Conservation (phyloP, 2,797 vertebrate species). For the Euphonia xanthogaster region DNA sequence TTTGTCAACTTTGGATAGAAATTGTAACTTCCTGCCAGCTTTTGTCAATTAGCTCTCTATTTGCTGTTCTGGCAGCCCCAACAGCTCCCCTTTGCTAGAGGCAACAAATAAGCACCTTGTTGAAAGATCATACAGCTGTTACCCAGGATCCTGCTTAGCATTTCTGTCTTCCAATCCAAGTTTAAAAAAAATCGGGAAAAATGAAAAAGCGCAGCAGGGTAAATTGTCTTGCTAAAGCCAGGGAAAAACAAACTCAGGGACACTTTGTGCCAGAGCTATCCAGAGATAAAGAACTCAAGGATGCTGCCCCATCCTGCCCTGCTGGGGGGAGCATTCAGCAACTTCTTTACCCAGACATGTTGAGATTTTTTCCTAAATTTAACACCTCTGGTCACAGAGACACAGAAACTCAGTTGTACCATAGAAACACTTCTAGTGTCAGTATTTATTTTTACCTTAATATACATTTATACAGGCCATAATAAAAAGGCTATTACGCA, state of each 20-base stretch:
- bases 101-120: slow-evolving; percentile 17
- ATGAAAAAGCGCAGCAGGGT: background rate
- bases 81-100: background rate
- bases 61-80: background rate
- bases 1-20: background rate
- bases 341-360: background rate
- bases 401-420: slow-evolving; percentile 17
- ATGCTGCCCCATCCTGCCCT: background rate
- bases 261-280: background rate
- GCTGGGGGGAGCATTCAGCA: background rate
- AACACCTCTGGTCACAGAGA: background rate
- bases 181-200: background rate
- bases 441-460: slow-evolving; percentile 81
- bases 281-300: background rate
- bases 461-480: slow-evolving; percentile 83
- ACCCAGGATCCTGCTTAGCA: background rate
- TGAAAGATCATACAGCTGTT: background rate
- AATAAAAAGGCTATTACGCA: slow-evolving; percentile 80
- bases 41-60: background rate
- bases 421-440: slow-evolving; percentile 72
- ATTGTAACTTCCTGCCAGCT: background rate
- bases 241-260: background rate
- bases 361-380: background rate
- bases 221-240: background rate
- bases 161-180: background rate